Evolutionary conservation across 2,113 vertebrate genomes (phyloP), one percentile per base, ranked within the genome.

Genomic region (Progne subis): DNA sequence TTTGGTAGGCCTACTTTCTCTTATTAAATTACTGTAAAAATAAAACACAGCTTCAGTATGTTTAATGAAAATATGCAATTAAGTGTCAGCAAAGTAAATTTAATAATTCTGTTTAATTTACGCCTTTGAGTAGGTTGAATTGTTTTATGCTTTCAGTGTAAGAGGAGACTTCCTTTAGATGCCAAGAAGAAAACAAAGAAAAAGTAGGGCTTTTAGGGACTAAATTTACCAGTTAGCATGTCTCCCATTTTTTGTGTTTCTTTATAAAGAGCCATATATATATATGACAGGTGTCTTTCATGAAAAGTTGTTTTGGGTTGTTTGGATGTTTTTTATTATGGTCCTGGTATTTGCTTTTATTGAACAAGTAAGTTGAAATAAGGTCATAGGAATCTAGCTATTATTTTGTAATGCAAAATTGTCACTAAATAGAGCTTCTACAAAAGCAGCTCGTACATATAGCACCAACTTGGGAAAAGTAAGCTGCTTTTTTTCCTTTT

Each of bases 21-120:
- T 87, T 78, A 88, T 64, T 63, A 80, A 69, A 29, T 80, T 88
- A 80, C 43, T 75, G 19, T 63, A 70, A 77, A 96, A 95, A 92
- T 83, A 86, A 92, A 94, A 80, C 50, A 63, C 29, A 56, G 29
- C 13, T 72, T 89, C 50, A 37, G 46, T 50, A 44, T 25, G 2
- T 67, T 88, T 67, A 87, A 59, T 77, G 70, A 69, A 92, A 96
- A 91, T 57, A 68, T 8, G 29, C 49, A 79, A 84, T 69, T 44
- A 89, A 72, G 34, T 57, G 43, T 79, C 44, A 92, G 53, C 57
- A 91, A 82, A 82, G 37, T 57, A 88, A 82, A 82, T 87, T 24
- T 44, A 92, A 82, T 88, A 49, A 59, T 78, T 81, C 46, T 56
- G 60, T 52, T 80, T 55, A 56, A 88, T 86, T 85, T 90, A 81